Evolutionary conservation across 2,888 invertebrate genomes (phyloP).

Genomic region (Folsomia manolachei): DNA sequence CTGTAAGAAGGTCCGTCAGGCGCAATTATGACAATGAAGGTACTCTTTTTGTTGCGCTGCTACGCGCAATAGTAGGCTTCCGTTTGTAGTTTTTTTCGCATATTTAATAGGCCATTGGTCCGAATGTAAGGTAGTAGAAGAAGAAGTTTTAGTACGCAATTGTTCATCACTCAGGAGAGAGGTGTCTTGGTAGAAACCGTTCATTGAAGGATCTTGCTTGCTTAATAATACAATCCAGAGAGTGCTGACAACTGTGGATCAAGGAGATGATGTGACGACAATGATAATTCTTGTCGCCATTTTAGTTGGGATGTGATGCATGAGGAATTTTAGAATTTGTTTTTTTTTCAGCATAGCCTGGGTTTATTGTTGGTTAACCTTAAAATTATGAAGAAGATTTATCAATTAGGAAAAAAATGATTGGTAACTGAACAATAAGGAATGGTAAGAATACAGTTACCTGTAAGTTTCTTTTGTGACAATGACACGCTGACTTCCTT

Average conservation of each 20-base stretch:
- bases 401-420: not conserved
- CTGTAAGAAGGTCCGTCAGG: not conserved
- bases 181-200: not conserved
- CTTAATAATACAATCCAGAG: not conserved
- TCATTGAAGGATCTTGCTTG: not conserved
- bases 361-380: conserved; percentile 50
- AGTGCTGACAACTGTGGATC: not conserved
- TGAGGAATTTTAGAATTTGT: not conserved
- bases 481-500: conserved; percentile 56
- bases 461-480: conserved; percentile 59
- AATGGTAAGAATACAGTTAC: conserved; percentile 43
- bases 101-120: conserved; percentile 19
- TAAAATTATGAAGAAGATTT: conserved; percentile 23
- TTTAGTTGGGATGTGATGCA: too few relatives aligned
- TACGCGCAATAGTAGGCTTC: conserved; percentile 11
- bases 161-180: too few relatives aligned
- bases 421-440: too few relatives aligned
- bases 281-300: not conserved
- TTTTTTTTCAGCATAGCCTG: conserved; percentile 43
- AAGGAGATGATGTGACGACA: not conserved
- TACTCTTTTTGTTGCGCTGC: not conserved
- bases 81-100: not conserved
- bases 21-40: not conserved
- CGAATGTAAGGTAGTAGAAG: not conserved
- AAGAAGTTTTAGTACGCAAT: too few relatives aligned